A percentile compares a stretch with the other conserved stretches of the same genome.
These are phyloP conservation scores for Pseudonaja textilis DNA, from an alignment of 2,113 vertebrate genomes.

Conservation along the genomic window DNA sequence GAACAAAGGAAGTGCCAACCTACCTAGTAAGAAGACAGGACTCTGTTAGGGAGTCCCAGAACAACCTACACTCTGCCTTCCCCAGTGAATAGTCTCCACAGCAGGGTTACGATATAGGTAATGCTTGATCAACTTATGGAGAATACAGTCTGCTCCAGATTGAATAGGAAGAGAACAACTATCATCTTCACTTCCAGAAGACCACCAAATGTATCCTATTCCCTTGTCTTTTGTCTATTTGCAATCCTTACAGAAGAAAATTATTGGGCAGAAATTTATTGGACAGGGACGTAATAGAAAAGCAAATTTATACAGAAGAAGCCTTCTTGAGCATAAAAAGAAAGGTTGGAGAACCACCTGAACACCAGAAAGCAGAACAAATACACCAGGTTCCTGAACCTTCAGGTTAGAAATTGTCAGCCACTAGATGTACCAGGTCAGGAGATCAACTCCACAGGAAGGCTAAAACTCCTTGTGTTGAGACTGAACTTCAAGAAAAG, in stretches of 20 bases:
- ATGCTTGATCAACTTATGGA: background rate
- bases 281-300: background rate
- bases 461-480: background rate
- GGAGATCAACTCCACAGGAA: background rate
- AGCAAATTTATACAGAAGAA: background rate
- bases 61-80: background rate
- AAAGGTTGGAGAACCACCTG: background rate
- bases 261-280: background rate
- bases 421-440: background rate
- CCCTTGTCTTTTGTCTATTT: background rate
- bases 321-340: background rate
- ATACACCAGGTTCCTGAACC: background rate
- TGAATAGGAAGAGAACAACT: background rate
- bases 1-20: background rate
- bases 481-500: background rate
- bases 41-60: background rate
- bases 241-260: background rate
- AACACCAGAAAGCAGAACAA: background rate
- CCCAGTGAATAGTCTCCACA: background rate
- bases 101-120: background rate
- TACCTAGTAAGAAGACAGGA: background rate
- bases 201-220: background rate
- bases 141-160: background rate
- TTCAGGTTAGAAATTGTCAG: background rate
- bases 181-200: background rate